Base-by-base conservation (phyloP, 2,888 invertebrate species). In the Tetranychus truncatus region DNA sequence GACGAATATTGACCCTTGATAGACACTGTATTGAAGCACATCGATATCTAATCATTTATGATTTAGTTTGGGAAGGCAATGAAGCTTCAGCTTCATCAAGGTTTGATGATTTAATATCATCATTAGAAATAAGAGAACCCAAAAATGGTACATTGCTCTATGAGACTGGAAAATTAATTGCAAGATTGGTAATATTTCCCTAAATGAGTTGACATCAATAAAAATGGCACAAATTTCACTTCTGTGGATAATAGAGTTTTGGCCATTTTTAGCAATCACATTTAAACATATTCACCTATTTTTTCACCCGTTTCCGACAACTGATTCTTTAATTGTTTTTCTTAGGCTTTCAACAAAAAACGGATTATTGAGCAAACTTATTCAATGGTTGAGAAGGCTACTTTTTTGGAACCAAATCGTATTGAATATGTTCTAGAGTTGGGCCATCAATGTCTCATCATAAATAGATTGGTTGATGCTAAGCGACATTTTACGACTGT, bases 361-460 rank as follows among this genome's bases (percentile, higher is more conserved):
- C 85, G 86, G 69, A 86, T 95, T 20, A 83, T 95, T 0, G 85
- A 87, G 4, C 89, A 91, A 81, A 88, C 91, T 0, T 88, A 87
- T 77, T 88, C 87, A 81, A 87, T 91, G 83, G 87, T 88, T n/a
- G 91, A 93, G 81, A 88, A 88, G 82, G 88, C 91, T 4, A 87
- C 89, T 11, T 88, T 90, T 81, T 84, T 89, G 79, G 88, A 88
- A 79, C 84, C 88, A 1, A 86, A 86, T 72, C 88, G 87, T 84
- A 86, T 88, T 0, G 88, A 89, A 71, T 87, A 88, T 80, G 85
- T 92, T 80, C 88, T 89, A 73, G 93, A 94, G 82, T 85, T 93
- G 67, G 95, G 92, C 0, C 88, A 90, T 81, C 89, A 94, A 80
- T 88, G 88, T 79, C 84, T 91, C 45, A 83, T 92, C 74, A 88